Evolutionary conservation across 2,113 vertebrate species (phyloP).

Genomic region (Pollimyrus isidori): DNA sequence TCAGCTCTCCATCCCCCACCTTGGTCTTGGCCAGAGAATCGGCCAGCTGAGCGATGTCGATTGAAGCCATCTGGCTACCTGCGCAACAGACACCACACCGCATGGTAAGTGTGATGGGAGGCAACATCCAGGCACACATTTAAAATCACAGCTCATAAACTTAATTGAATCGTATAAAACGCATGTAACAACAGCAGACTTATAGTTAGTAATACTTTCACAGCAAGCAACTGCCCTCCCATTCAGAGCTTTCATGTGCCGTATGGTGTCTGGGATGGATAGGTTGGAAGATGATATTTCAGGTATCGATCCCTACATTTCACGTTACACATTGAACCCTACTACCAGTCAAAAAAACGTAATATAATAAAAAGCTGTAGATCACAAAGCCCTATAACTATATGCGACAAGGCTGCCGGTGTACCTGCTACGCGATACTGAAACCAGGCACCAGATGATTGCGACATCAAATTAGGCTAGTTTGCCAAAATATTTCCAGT

Average conservation of each 20-base stretch:
- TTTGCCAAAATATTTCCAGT: not conserved
- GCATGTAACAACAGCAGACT: not conserved
- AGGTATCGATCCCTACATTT: not conserved
- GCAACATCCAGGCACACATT: not conserved
- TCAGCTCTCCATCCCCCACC: slow-evolving; percentile 80
- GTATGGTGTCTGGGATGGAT: not conserved
- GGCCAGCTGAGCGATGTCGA: slow-evolving; percentile 76
- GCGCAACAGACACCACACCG: slow-evolving; percentile 5
- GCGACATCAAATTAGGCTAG: not conserved
- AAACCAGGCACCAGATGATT: not conserved
- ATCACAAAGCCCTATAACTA: not conserved
- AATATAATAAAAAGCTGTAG: not conserved
- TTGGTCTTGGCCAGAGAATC: slow-evolving; percentile 85
- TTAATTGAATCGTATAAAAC: not conserved
- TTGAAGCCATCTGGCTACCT: slow-evolving; percentile 77
- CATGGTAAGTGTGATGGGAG: not conserved
- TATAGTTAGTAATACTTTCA: not conserved
- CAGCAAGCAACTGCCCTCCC: not conserved
- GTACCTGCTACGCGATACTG: not conserved
- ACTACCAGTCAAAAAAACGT: not conserved
- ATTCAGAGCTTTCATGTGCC: not conserved
- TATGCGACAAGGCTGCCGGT: not conserved
- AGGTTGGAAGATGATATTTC: not conserved
- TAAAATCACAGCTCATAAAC: not conserved
- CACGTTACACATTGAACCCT: not conserved